Base-by-base conservation (phyloP, 2,888 invertebrate species). In the Ophion costatus region DNA sequence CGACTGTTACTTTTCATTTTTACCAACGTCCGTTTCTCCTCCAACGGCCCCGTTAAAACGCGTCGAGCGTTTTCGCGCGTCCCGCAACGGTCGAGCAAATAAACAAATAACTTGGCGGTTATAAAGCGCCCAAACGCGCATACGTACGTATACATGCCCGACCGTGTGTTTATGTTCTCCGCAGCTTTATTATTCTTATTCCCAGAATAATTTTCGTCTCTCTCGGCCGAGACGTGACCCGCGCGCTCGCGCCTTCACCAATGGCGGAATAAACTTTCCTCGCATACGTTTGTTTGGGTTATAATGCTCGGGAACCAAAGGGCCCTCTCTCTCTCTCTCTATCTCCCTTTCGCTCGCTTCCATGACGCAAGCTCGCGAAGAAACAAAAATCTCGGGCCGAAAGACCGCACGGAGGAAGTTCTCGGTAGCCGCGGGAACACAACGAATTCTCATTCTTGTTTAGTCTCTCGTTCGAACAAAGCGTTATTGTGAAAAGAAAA, bases 281-380 rank as follows among this genome's bases (percentile, higher is more conserved):
- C 71, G 81, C 51, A 61, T 77, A 75, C 77, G 83, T 82, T 85
- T 85, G 85, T 87, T 87, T 87, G 83, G 83, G 81, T 85, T 82
- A 80, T 83, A 71, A 29, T 29, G 42, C 45, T 45, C 45, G 42
- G 67, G 57, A 80, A 71, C 70, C 67, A 76, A 83, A 80, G 79
- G 82, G 82, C 57, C 66, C 70, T 45, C 45, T 69, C 78, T 14
- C 45, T 14, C 45, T 11, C 45, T 11, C 45, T 11, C 45, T 7
- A 3, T 11, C 45, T 11, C 45, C 9, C 45, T 45, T 9, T 33
- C 38, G 6, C 38, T 38, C 38, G 38, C 9, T 67, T 59, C 63
- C 24, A 42, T 79, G 79, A 38, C 79, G 82, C 75, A 79, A 82
- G 74, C 24, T 42, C 42, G 64, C 9, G 38, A 67, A 67, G 42